Base-by-base conservation (phyloP, 2,888 invertebrate species). In the Furcula furcula region DNA sequence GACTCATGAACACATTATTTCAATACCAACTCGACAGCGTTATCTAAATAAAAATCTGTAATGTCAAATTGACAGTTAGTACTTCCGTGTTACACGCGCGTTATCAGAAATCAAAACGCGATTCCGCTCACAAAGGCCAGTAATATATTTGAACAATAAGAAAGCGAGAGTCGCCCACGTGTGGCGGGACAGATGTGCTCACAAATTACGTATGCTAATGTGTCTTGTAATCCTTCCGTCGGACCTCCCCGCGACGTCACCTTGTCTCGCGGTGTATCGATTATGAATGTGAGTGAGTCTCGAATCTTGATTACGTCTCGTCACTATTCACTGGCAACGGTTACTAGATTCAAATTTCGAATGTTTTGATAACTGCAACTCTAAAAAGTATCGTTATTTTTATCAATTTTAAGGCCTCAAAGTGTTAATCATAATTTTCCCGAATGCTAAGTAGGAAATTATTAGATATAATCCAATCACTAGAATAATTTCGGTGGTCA, bases 181-280 rank as follows among this genome's bases (percentile, higher is more conserved):
- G 64, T 36, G 56, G 41, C 29, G 50, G 64, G 68, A 65, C 78
- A 79, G 76, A 72, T 79, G 76, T 75, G 69, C 67, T 76, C 77
- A 76, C 76, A 72, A 80, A 86, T 87, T 85, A 86, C 77, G 79
- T 85, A 88, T 87, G 87, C 65, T 81, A 88, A 87, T 87, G 76
- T 70, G 55, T 53, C 65, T 71, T 75, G 81, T 78, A 80, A 85
- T 84, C 82, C 84, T 83, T 83, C 80, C 78, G 81, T 75, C 74
- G 76, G 85, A 84, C 87, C 82, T 80, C 84, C 80, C 73, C 55
- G 67, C 43, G 53, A 47, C 55, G 67, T 62, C 68, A 65, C 64
- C 69, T 65, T 61, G 69, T 67, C 67, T 67, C 68, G 51, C 42
- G 55, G 64, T 49, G 72, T 72, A 80, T 82, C 71, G 78, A 78